A percentile compares a stretch with the other conserved stretches of the same genome.
These are phyloP conservation scores for Sphaerodactylus townsendi DNA, from an alignment of 2,113 vertebrate genomes.

Conservation along the genomic window DNA sequence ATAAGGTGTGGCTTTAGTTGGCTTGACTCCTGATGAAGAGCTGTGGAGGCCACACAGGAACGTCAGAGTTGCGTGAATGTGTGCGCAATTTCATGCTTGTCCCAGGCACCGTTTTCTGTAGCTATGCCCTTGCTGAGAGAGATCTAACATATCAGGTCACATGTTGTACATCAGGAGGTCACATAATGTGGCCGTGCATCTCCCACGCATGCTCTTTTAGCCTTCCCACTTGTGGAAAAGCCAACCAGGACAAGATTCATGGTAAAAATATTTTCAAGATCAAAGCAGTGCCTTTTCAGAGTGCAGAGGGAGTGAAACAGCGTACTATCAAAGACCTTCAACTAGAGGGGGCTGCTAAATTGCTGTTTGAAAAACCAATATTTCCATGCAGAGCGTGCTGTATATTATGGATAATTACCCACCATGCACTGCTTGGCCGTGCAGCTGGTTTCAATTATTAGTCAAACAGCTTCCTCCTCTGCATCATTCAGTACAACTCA, in stretches of 20 bases:
- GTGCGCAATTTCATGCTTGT: too few relatives aligned
- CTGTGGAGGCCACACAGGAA: too few relatives aligned
- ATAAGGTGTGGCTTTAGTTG: too few relatives aligned
- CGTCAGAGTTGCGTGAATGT: too few relatives aligned
- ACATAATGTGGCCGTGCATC: constrained; percentile 1
- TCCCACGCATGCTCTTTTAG: neutral
- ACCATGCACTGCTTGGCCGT: constrained; percentile 62
- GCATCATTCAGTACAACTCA: constrained; percentile 49
- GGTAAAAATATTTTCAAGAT: constrained; percentile 61
- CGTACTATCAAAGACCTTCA: constrained; percentile 70
- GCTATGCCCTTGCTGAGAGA: too few relatives aligned
- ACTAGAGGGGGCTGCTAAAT: constrained; percentile 73
- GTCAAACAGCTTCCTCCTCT: constrained; percentile 68
- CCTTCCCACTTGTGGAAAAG: constrained; percentile 40
- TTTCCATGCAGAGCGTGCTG: constrained; percentile 67
- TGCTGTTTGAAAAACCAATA: constrained; percentile 63
- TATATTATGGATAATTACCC: constrained; percentile 75
- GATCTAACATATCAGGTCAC: neutral
- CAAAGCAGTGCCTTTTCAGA: constrained; percentile 52
- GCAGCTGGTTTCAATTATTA: constrained; percentile 77
- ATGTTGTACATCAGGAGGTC: neutral
- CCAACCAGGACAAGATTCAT: constrained; percentile 65
- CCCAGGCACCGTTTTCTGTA: too few relatives aligned
- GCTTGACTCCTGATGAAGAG: too few relatives aligned
- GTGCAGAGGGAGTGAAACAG: constrained; percentile 43